phyloP scores from a whole-genome alignment of 2,113 vertebrate species.

The Rana temporaria region DNA sequence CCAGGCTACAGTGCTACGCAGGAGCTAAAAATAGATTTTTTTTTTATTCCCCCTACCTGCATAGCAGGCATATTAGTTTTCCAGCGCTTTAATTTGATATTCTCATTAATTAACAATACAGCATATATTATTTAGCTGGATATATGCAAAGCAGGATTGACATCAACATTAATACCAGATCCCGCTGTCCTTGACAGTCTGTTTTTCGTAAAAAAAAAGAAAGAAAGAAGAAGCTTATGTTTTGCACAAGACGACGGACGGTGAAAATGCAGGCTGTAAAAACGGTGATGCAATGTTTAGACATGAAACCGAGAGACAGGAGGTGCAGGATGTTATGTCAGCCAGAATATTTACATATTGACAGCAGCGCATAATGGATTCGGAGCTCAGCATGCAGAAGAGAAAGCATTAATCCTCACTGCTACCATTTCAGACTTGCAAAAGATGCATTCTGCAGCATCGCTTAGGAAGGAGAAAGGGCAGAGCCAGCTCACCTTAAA shows the following conservation, averaged over 20 bases:
- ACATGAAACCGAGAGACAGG: conserved; percentile 19
- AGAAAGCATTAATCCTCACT: conserved; percentile 79
- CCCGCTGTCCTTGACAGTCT: conserved; percentile 72
- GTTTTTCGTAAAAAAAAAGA: conserved; percentile 57
- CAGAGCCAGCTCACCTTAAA: conserved; percentile 83
- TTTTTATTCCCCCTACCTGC: conserved; percentile 80
- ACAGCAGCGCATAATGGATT: conserved; percentile 81
- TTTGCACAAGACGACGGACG: conserved; percentile 74
- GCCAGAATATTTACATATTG: conserved; percentile 81
- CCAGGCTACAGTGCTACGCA: conserved; percentile 74
- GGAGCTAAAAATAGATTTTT: conserved; percentile 83
- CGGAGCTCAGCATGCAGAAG: conserved; percentile 76
- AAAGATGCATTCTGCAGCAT: conserved; percentile 74
- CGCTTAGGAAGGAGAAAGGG: conserved; percentile 74
- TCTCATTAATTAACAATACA: conserved; percentile 88
- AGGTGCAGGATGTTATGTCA: conserved; percentile 69
- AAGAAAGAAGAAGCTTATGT: conserved; percentile 63
- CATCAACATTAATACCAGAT: conserved; percentile 74
- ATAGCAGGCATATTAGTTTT: conserved; percentile 83
- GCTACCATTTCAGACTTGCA: conserved; percentile 81
- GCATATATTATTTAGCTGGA: conserved; percentile 85
- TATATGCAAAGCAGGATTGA: conserved; percentile 73
- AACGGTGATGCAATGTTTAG: conserved; percentile 41
- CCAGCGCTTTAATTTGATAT: conserved; percentile 84
- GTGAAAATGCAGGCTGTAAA: conserved; percentile 64